Percentiles rank a stretch among this genome's conserved stretches.
Conservation (phyloP, 2,113 vertebrate genomes). For the Podocnemis expansa region DNA sequence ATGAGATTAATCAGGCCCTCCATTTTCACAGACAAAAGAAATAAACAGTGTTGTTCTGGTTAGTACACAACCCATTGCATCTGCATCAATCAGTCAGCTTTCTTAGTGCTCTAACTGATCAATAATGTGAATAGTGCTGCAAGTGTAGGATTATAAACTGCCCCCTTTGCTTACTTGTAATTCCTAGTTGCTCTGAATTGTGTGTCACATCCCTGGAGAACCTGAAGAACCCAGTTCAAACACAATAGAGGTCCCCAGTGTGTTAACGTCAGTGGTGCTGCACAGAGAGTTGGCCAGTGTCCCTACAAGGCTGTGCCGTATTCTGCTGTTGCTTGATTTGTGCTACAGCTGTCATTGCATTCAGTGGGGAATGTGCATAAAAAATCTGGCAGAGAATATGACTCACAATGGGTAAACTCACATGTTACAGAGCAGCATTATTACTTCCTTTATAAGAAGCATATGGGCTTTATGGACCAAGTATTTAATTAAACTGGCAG, state of each 20-base stretch:
- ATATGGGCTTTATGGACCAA: not conserved
- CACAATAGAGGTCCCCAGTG: slow-evolving; percentile 21
- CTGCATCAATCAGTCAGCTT: not conserved
- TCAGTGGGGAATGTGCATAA: slow-evolving; percentile 20
- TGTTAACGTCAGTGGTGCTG: not conserved
- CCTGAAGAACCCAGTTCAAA: slow-evolving; percentile 8
- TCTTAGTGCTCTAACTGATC: not conserved
- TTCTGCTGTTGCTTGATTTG: not conserved
- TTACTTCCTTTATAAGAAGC: not conserved
- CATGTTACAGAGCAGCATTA: not conserved
- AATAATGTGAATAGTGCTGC: not conserved
- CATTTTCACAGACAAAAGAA: too few species aligned
- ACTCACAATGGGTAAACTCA: slow-evolving; percentile 11
- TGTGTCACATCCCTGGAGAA: not conserved
- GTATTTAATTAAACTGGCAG: not conserved
- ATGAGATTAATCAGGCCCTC: too few species aligned
- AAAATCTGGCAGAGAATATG: slow-evolving; percentile 31
- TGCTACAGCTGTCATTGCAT: not conserved
- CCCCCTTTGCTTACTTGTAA: not conserved
- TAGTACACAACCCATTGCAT: not conserved
- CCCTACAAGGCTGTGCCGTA: not conserved
- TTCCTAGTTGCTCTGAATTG: not conserved
- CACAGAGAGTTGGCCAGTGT: slow-evolving; percentile 34
- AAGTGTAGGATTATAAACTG: not conserved
- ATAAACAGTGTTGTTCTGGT: too few species aligned